Base-by-base conservation (phyloP, 35 echinoderm and acorn worm species). In the Patiria miniata region DNA sequence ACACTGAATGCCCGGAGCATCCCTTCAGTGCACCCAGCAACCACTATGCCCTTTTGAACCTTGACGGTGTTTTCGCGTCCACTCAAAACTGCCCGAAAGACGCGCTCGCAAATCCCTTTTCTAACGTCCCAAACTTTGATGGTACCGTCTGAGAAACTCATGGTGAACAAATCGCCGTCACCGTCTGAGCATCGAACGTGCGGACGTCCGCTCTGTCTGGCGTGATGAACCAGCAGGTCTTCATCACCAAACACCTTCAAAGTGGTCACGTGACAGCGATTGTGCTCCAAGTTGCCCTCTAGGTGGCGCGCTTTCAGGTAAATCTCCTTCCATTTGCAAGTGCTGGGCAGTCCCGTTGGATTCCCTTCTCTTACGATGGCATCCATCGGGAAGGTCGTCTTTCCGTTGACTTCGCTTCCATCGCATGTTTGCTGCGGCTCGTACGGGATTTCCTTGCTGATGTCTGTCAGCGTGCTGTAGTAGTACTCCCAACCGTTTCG, bases 101-200 rank as follows among this genome's bases (percentile, higher is more conserved):
- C 26, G 8, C 8, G 65, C 34, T 10, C 26, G 29, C 65, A 73
- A 7, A 7, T 73, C 1, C 34, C 65, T 14, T 10, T 73, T 23
- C 29, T 73, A 30, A 73, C 65, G 34, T 73, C 65, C 65, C 65
- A 73, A 26, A 73, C 34, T 73, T 73, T 26, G 34, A 73, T 73
- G 26, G 65, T 73, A 14, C 34, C 29, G 65, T 73, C 34, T 23
- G 65, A 73, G 26, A 73, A 32, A 5, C 23, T 34, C 23, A 73
- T 10, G 1, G 34, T 23, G 26, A 73, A 34, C 2, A 2, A 36
- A 34, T 73, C 65, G 26, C 34, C 15, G 26, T 73, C 65, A 10
- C 1, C 34, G 34, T 32, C 65, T 1, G 34, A 18, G 26, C 29
- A 32, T 10, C 65, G 65, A 3, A 9, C 26, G 34, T 14, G 2